These are phyloP conservation scores for Mythimna ferrago DNA, from an alignment of 2,888 invertebrate genomes.

Conservation along the genomic window DNA sequence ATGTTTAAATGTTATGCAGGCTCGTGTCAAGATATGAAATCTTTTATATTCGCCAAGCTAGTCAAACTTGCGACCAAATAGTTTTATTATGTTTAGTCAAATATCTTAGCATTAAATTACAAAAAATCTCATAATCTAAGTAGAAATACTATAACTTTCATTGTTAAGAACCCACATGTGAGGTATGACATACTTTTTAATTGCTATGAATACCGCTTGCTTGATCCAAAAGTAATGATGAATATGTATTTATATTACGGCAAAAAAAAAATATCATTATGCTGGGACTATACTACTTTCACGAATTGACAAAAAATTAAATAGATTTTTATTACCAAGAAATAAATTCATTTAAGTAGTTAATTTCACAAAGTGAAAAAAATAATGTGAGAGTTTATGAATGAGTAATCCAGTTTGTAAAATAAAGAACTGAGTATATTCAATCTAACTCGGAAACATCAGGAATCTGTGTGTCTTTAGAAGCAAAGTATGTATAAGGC, in stretches of 20 bases:
- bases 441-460: neutral
- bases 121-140: slow-evolving; percentile 25
- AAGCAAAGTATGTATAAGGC: slow-evolving; percentile 8
- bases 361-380: no score
- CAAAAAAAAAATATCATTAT: neutral
- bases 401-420: neutral
- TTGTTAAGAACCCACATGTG: slow-evolving; percentile 7
- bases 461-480: neutral
- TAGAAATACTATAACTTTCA: slow-evolving; percentile 19
- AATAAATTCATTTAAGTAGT: neutral
- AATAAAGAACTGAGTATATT: neutral
- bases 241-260: neutral
- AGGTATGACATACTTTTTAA: slow-evolving; percentile 11
- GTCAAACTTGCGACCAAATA: slow-evolving; percentile 62
- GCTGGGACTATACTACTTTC: neutral
- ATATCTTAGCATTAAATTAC: slow-evolving; percentile 36
- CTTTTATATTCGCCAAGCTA: slow-evolving; percentile 46
- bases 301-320: neutral
- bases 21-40: slow-evolving; percentile 30
- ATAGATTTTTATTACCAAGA: neutral
- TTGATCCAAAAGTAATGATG: neutral
- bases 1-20: slow-evolving; percentile 12
- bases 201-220: slow-evolving; percentile 8
- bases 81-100: slow-evolving; percentile 45
- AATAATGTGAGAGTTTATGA: neutral